Percentiles rank a stretch among this genome's conserved stretches.
Evolutionary conservation across 2,888 invertebrate species (phyloP).

Genomic region (Lamproptera curius): DNA sequence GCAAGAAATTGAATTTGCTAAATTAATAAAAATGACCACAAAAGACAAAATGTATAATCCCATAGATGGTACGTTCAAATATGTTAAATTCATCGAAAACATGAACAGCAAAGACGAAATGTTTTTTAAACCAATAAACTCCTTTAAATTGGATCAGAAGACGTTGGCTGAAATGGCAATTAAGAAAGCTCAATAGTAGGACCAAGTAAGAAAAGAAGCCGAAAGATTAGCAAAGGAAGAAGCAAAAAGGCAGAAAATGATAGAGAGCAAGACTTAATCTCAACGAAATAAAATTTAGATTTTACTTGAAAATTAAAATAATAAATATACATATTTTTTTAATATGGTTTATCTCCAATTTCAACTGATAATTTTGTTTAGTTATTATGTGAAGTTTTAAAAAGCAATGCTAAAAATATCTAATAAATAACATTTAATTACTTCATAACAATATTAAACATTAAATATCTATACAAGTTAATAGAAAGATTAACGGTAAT

Average conservation of each 20-base stretch:
- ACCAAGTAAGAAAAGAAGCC: conserved; percentile 53
- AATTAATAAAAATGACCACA: conserved; percentile 49
- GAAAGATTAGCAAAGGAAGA: conserved; percentile 54
- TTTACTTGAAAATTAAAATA: no score
- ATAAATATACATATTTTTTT: no score
- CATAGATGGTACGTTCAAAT: conserved; percentile 48
- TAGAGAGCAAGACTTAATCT: conserved; percentile 45
- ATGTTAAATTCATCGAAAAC: conserved; percentile 61
- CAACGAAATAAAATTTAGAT: not conserved
- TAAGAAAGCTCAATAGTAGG: conserved; percentile 51
- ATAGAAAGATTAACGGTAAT: no score
- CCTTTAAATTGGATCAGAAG: conserved; percentile 67
- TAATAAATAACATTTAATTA: no score
- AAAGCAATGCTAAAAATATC: no score
- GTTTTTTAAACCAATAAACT: conserved; percentile 59
- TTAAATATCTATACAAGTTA: no score
- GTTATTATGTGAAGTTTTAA: no score
- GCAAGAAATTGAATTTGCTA: conserved; percentile 54
- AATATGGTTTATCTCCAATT: no score
- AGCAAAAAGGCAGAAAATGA: conserved; percentile 55
- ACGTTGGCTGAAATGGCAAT: conserved; percentile 62
- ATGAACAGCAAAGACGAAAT: conserved; percentile 60
- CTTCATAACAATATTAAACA: no score
- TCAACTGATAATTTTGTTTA: no score
- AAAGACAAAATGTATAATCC: conserved; percentile 56